These are phyloP conservation scores for Enoplosus armatus DNA, from an alignment of 2,797 vertebrate genomes.

Conservation along the genomic window DNA sequence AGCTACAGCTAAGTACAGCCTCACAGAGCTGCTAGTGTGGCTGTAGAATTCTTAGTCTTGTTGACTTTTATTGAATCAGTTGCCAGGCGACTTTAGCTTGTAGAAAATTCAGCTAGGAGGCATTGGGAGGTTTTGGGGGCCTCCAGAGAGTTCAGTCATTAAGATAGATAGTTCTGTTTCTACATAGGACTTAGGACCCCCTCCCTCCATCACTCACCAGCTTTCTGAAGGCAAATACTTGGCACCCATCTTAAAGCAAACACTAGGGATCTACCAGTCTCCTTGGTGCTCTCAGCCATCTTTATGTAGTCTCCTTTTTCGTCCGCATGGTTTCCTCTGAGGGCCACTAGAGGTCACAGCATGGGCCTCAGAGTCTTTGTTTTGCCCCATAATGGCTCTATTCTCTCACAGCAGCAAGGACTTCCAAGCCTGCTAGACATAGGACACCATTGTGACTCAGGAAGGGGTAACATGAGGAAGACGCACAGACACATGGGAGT, in stretches of 20 bases:
- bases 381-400: conserved; percentile 81
- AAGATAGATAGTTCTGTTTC: conserved; percentile 56
- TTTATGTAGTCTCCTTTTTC: conserved; percentile 57
- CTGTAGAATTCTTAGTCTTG: conserved; percentile 9
- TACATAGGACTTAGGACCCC: conserved; percentile 40
- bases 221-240: conserved; percentile 54
- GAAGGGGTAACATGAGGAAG: conserved; percentile 55
- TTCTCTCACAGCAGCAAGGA: conserved; percentile 76
- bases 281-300: conserved; percentile 65
- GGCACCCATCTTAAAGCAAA: conserved; percentile 67
- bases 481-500: conserved; percentile 35
- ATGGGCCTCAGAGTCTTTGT: conserved; percentile 84
- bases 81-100: conserved; percentile 53
- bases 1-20: neutral
- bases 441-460: conserved; percentile 76
- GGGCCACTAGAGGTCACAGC: conserved; percentile 83
- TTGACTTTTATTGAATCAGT: conserved; percentile 51
- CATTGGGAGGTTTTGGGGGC: conserved; percentile 21
- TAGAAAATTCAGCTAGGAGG: conserved; percentile 36
- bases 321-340: conserved; percentile 69
- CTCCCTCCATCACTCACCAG: conserved; percentile 58
- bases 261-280: conserved; percentile 51
- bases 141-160: conserved; percentile 35
- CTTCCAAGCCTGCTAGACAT: conserved; percentile 71
- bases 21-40: neutral